Conservation (phyloP, 2,797 vertebrate genomes). For the Leucoraja ocellata region DNA sequence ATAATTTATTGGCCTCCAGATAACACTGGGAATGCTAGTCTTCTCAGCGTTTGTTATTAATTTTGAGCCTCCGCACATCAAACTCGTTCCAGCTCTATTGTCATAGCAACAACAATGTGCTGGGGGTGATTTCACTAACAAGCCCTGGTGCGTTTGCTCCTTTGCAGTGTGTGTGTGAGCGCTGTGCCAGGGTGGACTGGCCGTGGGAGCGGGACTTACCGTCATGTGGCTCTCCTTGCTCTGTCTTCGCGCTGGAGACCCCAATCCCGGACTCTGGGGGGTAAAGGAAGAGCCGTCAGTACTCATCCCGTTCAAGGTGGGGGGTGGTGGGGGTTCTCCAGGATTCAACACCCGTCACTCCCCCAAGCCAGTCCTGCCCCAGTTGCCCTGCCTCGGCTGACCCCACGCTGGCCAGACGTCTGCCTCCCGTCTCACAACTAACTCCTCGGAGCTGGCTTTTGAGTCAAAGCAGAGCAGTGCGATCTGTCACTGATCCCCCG, state of each 20-base stretch:
- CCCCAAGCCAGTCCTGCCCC: conserved; percentile 41
- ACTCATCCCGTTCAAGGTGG: conserved; percentile 11
- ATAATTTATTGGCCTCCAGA: conserved; percentile 16
- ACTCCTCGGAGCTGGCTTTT: background rate
- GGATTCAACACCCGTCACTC: conserved; percentile 41
- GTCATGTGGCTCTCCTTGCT: conserved; percentile 73
- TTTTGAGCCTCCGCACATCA: background rate
- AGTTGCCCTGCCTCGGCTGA: conserved; percentile 41
- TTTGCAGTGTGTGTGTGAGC: too few species aligned
- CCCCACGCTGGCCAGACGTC: background rate
- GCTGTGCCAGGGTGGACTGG: too few species aligned
- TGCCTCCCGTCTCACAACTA: conserved; percentile 4
- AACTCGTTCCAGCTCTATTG: background rate
- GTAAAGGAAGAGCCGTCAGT: conserved; percentile 55
- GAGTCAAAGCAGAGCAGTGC: background rate
- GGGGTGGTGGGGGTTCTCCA: background rate
- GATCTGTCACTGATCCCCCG: background rate
- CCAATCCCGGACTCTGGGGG: conserved; percentile 76
- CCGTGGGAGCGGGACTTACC: conserved; percentile 55
- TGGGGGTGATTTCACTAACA: background rate
- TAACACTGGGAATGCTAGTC: background rate
- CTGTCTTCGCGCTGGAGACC: conserved; percentile 73
- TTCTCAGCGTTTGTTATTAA: background rate
- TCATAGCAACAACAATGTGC: conserved; percentile 33
- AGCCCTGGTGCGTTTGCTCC: background rate